Conservation (phyloP, 2,113 vertebrate species). For the Greenwoodochromis staneri region DNA sequence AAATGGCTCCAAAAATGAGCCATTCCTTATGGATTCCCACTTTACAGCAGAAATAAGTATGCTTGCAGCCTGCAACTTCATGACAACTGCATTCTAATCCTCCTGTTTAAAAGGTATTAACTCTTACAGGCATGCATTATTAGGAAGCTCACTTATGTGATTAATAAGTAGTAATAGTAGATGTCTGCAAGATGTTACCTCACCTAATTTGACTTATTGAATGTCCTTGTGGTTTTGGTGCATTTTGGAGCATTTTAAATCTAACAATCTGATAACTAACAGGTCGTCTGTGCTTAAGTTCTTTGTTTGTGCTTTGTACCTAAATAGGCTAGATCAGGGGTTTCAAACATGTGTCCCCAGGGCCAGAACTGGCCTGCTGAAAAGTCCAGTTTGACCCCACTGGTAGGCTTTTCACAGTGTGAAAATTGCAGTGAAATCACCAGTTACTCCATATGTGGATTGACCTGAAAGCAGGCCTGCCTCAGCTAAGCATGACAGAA, state of each 20-base stretch:
- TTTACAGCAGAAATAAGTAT: background rate
- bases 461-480: background rate
- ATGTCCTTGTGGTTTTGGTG: background rate
- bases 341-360: background rate
- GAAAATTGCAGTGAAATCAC: background rate
- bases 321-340: background rate
- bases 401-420: background rate
- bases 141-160: background rate
- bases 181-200: background rate
- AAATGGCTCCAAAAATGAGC: background rate
- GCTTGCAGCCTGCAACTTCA: background rate
- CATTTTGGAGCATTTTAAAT: background rate
- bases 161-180: background rate
- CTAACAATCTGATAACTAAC: background rate
- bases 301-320: background rate
- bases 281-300: background rate
- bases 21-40: background rate
- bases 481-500: background rate
- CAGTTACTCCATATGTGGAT: background rate
- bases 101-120: background rate
- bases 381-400: background rate
- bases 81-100: background rate
- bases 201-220: background rate
- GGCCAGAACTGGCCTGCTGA: background rate
- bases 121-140: background rate